Conservation (phyloP, 1,140 invertebrate species). For the Tribolium castaneum region DNA sequence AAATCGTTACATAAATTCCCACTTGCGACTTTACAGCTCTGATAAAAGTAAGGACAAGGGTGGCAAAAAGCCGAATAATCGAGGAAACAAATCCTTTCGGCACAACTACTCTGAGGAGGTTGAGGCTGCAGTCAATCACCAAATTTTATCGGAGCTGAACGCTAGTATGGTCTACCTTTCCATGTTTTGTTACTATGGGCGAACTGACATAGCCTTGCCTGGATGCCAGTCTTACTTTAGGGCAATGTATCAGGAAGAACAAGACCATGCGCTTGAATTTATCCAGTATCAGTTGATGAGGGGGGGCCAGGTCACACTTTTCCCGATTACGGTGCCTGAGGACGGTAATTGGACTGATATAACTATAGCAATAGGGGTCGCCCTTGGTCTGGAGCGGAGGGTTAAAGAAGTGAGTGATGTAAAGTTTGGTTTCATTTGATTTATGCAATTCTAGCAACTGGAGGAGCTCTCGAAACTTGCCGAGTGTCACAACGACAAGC, state of each 20-base stretch:
- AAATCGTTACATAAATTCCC: not conserved
- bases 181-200: constrained; percentile 84
- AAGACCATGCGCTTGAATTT: constrained; percentile 78
- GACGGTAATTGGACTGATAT: constrained; percentile 71
- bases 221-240: constrained; percentile 80
- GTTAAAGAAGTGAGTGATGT: constrained; percentile 72
- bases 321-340: constrained; percentile 69
- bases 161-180: constrained; percentile 86
- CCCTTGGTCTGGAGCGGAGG: constrained; percentile 79
- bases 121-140: constrained; percentile 82
- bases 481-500: constrained; percentile 72
- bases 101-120: constrained; percentile 82
- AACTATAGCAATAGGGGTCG: constrained; percentile 74
- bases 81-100: constrained; percentile 60
- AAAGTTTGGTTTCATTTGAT: constrained; percentile 14
- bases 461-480: constrained; percentile 73
- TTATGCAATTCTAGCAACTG: constrained; percentile 53
- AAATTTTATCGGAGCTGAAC: constrained; percentile 89
- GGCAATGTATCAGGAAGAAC: constrained; percentile 79
- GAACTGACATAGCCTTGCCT: constrained; percentile 80
- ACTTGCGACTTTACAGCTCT: not conserved
- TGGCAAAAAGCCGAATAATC: not conserved
- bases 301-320: constrained; percentile 75
- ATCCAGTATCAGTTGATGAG: constrained; percentile 85
- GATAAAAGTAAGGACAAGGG: not conserved